Percentiles rank a stretch among this genome's conserved stretches.
These are phyloP conservation scores for Hypsopygia costalis DNA, from an alignment of 2,888 invertebrate species.

Conservation along the genomic window DNA sequence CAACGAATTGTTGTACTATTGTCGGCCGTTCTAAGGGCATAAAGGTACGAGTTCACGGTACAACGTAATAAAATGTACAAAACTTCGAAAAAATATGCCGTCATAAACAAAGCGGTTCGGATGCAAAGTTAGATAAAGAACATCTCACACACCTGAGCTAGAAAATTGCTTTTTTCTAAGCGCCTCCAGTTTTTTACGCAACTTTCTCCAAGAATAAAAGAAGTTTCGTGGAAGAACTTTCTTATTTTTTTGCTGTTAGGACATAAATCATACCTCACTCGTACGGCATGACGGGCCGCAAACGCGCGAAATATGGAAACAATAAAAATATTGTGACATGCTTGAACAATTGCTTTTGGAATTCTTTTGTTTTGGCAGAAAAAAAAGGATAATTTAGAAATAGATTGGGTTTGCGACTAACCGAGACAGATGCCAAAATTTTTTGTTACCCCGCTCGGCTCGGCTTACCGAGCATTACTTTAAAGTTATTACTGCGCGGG, in stretches of 20 bases:
- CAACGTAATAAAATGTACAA: constrained; percentile 76
- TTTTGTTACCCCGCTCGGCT: constrained; percentile 33
- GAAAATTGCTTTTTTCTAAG: constrained; percentile 80
- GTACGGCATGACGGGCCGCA: constrained; percentile 54
- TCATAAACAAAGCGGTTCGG: constrained; percentile 77
- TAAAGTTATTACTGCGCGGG: constrained; percentile 61
- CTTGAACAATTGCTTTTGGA: constrained; percentile 43
- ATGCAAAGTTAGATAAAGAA: constrained; percentile 81
- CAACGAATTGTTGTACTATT: constrained; percentile 53
- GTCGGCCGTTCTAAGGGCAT: constrained; percentile 53
- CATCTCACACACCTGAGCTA: constrained; percentile 81
- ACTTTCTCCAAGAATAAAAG: constrained; percentile 77
- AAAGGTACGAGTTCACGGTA: constrained; percentile 58
- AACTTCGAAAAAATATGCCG: constrained; percentile 75
- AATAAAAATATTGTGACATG: constrained; percentile 74
- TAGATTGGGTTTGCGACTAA: not conserved
- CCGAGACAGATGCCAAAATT: constrained; percentile 30
- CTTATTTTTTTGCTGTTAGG: constrained; percentile 54
- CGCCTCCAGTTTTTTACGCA: constrained; percentile 77
- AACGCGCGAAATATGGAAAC: constrained; percentile 60
- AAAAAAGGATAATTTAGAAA: not conserved
- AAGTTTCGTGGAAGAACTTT: constrained; percentile 75
- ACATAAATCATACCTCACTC: constrained; percentile 65
- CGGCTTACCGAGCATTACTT: constrained; percentile 43
- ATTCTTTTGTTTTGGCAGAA: constrained; percentile 41